Conservation (phyloP, 2,797 vertebrate species). For the Acrossocheilus wenchowensis region DNA sequence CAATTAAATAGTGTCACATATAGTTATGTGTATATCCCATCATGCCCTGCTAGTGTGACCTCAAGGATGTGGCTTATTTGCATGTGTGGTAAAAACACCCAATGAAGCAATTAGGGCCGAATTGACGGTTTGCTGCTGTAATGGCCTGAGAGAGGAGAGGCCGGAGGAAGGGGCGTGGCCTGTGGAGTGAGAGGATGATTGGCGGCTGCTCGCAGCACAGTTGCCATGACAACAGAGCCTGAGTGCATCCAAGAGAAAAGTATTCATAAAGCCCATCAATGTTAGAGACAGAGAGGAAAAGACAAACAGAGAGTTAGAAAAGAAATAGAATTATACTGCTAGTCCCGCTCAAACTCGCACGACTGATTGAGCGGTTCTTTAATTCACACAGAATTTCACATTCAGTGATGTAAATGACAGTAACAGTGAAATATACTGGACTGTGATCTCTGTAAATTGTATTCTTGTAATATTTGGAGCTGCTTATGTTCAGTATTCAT, state of each 20-base stretch:
- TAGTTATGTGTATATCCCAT: background rate
- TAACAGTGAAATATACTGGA: background rate
- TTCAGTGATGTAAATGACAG: background rate
- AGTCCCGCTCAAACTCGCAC: background rate
- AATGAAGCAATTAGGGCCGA: conserved; percentile 49
- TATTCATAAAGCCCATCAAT: conserved; percentile 38
- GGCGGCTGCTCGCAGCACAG: conserved; percentile 66
- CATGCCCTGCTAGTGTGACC: background rate
- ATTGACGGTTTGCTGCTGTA: background rate
- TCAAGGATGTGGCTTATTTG: conserved; percentile 29
- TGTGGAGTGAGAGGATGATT: background rate
- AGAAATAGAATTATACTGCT: background rate
- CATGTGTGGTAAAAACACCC: conserved; percentile 34
- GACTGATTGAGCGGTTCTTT: background rate
- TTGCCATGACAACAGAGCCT: conserved; percentile 77
- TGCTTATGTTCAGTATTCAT: background rate
- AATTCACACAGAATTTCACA: background rate
- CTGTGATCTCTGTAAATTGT: background rate
- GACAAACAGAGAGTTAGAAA: background rate
- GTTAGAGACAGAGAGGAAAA: background rate
- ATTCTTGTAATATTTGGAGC: background rate
- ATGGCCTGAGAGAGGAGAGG: background rate
- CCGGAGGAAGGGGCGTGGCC: background rate
- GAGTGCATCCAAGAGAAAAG: conserved; percentile 58
- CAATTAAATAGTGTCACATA: conserved; percentile 26